A percentile compares a stretch with the other conserved stretches of the same genome.
Evolutionary conservation across 2,113 vertebrate genomes (phyloP).

Genomic region (Petrocephalus microphthalmus): DNA sequence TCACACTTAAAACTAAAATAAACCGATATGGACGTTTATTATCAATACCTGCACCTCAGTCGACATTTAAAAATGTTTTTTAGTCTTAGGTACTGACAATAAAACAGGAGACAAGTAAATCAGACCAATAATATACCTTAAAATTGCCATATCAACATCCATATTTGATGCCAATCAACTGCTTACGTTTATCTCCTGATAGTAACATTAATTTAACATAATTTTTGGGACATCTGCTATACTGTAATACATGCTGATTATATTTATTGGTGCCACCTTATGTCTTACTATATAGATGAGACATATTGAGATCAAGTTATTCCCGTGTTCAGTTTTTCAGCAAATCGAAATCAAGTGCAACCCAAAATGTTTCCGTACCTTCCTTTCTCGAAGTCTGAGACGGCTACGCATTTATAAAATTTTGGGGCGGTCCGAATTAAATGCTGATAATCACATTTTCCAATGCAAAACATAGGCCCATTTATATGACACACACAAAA

Average conservation of each 20-base stretch:
- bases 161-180: conserved; percentile 22
- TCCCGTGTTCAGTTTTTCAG: not conserved
- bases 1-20: not conserved
- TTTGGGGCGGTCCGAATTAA: not conserved
- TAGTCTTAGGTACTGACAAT: not conserved
- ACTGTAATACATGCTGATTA: conserved; percentile 35
- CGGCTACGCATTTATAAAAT: not conserved
- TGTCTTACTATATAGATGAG: conserved; percentile 21
- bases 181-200: conserved; percentile 1
- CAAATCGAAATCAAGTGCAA: not conserved
- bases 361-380: not conserved
- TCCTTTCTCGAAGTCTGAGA: not conserved
- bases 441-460: not conserved
- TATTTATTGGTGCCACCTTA: conserved; percentile 28
- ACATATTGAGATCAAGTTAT: not conserved
- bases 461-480: not conserved
- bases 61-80: not conserved
- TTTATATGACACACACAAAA: not conserved
- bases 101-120: not conserved
- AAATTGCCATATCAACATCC: not conserved
- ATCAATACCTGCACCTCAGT: not conserved
- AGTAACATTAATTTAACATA: conserved; percentile 31
- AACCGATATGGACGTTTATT: not conserved
- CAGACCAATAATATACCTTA: not conserved
- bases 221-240: conserved; percentile 41